phyloP scores from a whole-genome alignment of 2,113 vertebrate species.

The Oryzias javanicus region DNA sequence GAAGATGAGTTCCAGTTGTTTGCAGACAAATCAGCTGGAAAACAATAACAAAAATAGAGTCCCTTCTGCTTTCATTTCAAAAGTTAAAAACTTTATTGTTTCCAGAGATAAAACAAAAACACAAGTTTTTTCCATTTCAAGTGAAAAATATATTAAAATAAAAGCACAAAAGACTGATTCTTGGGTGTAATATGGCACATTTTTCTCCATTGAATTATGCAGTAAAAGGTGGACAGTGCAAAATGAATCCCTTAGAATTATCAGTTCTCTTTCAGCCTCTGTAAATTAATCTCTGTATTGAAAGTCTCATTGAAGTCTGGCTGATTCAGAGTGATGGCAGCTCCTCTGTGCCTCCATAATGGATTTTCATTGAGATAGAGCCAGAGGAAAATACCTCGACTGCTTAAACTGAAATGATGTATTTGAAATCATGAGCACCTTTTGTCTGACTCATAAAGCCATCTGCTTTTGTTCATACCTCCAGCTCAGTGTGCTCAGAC shows the following conservation, averaged over 20 bases:
- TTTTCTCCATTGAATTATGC: not conserved
- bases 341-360: conserved; percentile 29
- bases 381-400: conserved; percentile 16
- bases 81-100: not conserved
- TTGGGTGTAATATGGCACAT: not conserved
- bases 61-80: conserved; percentile 43
- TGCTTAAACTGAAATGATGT: conserved; percentile 48
- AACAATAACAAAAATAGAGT: conserved; percentile 12
- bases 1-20: conserved; percentile 50
- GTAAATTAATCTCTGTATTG: conserved; percentile 25
- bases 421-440: conserved; percentile 50
- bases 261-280: conserved; percentile 23
- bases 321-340: conserved; percentile 43
- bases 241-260: not conserved
- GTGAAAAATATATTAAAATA: not conserved
- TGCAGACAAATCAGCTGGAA: conserved; percentile 52
- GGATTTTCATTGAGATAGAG: conserved; percentile 35
- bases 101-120: too few species aligned
- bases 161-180: not conserved
- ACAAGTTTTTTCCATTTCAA: too few species aligned
- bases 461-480: conserved; percentile 74
- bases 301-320: conserved; percentile 40
- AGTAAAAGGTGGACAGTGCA: conserved; percentile 4
- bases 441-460: conserved; percentile 68
- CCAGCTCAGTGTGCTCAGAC: conserved; percentile 66